Evolutionary conservation across 2,113 vertebrate genomes (phyloP).

Genomic region (Colaptes auratus): DNA sequence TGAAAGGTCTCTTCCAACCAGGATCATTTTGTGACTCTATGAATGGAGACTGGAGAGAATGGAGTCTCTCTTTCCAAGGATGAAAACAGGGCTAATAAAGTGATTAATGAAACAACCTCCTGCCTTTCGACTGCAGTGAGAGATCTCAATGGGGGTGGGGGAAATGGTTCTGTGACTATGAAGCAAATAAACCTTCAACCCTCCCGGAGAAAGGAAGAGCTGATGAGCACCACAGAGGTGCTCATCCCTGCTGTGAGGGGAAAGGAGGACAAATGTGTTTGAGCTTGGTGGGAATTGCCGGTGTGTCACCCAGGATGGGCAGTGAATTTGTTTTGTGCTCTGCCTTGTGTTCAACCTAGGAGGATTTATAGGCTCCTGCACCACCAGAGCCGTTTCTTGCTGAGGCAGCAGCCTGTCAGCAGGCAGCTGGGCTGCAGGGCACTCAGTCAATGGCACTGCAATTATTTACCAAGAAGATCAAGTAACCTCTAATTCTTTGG

Average conservation of each 20-base stretch:
- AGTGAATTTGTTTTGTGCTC: background rate
- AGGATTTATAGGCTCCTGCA: background rate
- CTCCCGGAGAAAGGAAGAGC: background rate
- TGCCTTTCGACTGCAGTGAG: background rate
- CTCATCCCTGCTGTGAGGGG: background rate
- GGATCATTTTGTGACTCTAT: too few relatives aligned
- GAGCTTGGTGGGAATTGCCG: background rate
- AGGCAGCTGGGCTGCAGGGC: slow-evolving; percentile 12
- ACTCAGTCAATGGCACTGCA: background rate
- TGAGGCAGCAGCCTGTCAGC: background rate
- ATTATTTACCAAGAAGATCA: slow-evolving; percentile 43
- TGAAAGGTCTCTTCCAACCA: too few relatives aligned
- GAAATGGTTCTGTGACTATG: background rate
- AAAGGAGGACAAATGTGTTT: background rate
- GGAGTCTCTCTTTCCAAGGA: background rate
- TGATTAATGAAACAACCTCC: background rate
- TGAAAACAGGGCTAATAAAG: background rate
- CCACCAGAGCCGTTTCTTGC: background rate
- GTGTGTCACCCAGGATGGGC: background rate
- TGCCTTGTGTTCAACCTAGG: background rate
- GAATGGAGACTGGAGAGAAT: background rate
- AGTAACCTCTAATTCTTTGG: slow-evolving; percentile 20
- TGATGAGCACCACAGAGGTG: background rate
- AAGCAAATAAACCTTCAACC: background rate
- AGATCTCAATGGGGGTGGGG: background rate